Base-by-base conservation (phyloP, 1,140 invertebrate species). In the Hermatobates lingyangjiaoensis region DNA sequence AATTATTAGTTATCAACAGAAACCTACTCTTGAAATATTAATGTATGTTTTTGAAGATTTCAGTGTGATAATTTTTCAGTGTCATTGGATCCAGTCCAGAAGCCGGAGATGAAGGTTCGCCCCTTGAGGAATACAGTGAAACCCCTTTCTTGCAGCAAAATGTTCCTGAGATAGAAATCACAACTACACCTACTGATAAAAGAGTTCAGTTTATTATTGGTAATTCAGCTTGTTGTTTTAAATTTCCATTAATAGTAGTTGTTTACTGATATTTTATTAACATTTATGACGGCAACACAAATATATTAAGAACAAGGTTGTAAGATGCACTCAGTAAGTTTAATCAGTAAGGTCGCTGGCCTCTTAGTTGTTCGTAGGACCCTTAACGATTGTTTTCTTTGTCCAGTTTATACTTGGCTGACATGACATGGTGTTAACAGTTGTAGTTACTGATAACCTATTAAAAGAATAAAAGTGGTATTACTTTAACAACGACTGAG, bases 121-220 rank as follows among this genome's bases (percentile, higher is more conserved):
- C 52, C 10, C 45, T 34, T 10, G 38, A 21, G 1, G 52, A 54
- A 28, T 30, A 12, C 18, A 30, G 27, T 27, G 46, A 48, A 48
- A 27, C 27, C 15, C 26, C 47, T 23, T 21, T 39, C n/a, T 23
- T 52, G 1, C 53, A 50, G 15, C 51, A 56, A 30, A 52, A 51
- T 27, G 54, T 47, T 1, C 40, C 54, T 20, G 44, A 25, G 10
- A 27, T 42, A 20, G 54, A 56, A 24, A 38, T 38, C 3, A 38
- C 14, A 23, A 42, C 53, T 40, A 20, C 20, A 10, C 61, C 60
- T 5, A 61, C 63, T 3, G 65, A 66, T 26, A 60, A 60, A 49
- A 62, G 63, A 48, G 66, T 67, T 24, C 65, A 66, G 44, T 67
- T 66, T 57, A 45, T 57, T 28, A 60, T 61, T 45, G 59, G 58